Evolutionary conservation across 2,888 invertebrate genomes (phyloP).

Genomic region (Drosophila tripunctata): DNA sequence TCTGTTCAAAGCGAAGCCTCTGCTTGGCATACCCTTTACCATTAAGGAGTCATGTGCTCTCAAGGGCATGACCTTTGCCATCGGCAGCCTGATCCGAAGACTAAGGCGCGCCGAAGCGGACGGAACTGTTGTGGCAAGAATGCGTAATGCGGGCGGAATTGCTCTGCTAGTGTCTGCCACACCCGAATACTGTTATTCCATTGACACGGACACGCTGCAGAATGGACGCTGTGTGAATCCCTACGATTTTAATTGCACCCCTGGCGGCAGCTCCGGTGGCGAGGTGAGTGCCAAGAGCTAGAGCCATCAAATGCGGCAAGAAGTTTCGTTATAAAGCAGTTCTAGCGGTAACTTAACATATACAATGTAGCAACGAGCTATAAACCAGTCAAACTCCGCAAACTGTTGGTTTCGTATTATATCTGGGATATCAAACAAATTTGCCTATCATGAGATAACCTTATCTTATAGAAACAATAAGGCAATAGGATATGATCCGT

Average conservation of each 20-base stretch:
- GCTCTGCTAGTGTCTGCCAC: conserved; percentile 93
- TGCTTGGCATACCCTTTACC: conserved; percentile 92
- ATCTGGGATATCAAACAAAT: no score
- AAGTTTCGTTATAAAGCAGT: no score
- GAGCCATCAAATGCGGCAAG: no score
- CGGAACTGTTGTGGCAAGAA: conserved; percentile 87
- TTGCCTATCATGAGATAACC: no score
- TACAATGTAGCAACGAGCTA: no score
- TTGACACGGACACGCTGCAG: conserved; percentile 92
- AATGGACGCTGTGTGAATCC: conserved; percentile 93
- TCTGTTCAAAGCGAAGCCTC: conserved; percentile 85
- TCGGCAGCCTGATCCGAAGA: conserved; percentile 87
- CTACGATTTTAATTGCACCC: conserved; percentile 89
- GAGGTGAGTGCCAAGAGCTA: conserved; percentile 89
- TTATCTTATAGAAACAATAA: no score
- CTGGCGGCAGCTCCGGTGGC: conserved; percentile 96
- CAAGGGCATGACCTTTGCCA: conserved; percentile 88
- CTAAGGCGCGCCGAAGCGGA: conserved; percentile 87
- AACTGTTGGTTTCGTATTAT: no score
- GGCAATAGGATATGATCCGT: no score
- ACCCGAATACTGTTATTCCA: conserved; percentile 94
- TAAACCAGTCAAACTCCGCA: no score
- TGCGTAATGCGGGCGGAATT: conserved; percentile 90
- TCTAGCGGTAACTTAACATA: no score
- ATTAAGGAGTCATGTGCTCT: conserved; percentile 90